A percentile compares a stretch with the other conserved stretches of the same genome.
Conservation (phyloP, 2,113 vertebrate species). For the Merops nubicus region DNA sequence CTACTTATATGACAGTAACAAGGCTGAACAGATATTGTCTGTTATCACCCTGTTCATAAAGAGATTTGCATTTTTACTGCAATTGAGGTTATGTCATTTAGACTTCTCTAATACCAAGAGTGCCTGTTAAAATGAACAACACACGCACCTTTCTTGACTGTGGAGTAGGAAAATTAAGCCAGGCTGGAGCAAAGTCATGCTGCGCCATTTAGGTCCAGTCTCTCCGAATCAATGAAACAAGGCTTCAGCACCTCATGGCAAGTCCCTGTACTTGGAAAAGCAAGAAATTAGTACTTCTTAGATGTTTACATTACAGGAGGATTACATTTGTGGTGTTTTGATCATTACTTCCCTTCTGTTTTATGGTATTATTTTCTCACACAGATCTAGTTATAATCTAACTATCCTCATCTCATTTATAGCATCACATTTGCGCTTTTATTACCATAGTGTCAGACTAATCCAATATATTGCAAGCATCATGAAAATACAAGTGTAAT, state of each 20-base stretch:
- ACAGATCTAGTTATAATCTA: neutral
- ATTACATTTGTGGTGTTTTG: neutral
- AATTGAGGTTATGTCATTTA: neutral
- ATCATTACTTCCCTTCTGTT: neutral
- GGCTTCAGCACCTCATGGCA: slow-evolving; percentile 83
- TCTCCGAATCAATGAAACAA: slow-evolving; percentile 73
- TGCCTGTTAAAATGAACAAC: neutral
- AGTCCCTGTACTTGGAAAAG: slow-evolving; percentile 70
- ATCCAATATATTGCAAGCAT: neutral
- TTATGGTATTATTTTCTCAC: neutral
- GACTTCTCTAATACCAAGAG: neutral
- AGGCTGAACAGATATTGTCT: neutral
- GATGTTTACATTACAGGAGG: neutral
- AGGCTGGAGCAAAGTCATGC: slow-evolving; percentile 89
- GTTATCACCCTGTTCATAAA: neutral
- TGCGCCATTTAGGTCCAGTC: slow-evolving; percentile 87
- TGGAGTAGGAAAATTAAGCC: slow-evolving; percentile 86
- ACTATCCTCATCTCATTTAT: neutral
- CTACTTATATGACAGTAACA: neutral
- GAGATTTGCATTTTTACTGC: neutral
- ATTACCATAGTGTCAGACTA: neutral
- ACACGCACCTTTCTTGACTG: slow-evolving; percentile 79
- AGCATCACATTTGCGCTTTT: neutral
- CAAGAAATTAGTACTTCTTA: slow-evolving; percentile 11
- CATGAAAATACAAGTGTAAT: neutral